Base-by-base conservation (phyloP, 2,888 invertebrate genomes). In the Conchocele bisecta region DNA sequence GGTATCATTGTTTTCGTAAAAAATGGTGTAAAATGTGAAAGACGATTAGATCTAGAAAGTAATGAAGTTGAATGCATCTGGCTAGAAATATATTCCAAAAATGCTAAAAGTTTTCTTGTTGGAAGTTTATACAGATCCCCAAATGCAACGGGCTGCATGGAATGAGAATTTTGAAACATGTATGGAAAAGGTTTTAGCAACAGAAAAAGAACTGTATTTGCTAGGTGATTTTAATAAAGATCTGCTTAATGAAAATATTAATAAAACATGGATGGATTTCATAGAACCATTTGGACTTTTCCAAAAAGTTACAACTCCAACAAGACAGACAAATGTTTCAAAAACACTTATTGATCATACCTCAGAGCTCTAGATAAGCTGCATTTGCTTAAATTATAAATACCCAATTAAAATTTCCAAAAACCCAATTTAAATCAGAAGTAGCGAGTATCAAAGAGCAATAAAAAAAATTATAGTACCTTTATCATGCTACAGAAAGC, bases 341-440 rank as follows among this genome's bases (percentile, higher is more conserved):
- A 22, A 53, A 22, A 33, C 53, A 33, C 53, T 53, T 33, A 53
- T 53, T 28, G 53, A 53, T 35, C 53, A 53, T 33, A n/a, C n/a
- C n/a, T n/a, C n/a, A n/a, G n/a, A n/a, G n/a, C n/a, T n/a, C n/a
- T n/a, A n/a, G n/a, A n/a, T n/a, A n/a, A n/a, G n/a, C n/a, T n/a
- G n/a, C n/a, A n/a, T n/a, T n/a, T n/a, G n/a, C n/a, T n/a, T n/a
- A n/a, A n/a, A n/a, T n/a, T n/a, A n/a, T n/a, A n/a, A n/a, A n/a
- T n/a, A n/a, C n/a, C n/a, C n/a, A n/a, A n/a, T n/a, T n/a, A n/a
- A n/a, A n/a, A n/a, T n/a, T n/a, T n/a, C n/a, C n/a, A n/a, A n/a
- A n/a, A n/a, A n/a, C n/a, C n/a, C n/a, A n/a, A n/a, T n/a, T n/a
- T n/a, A n/a, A n/a, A n/a, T n/a, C n/a, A n/a, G n/a, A n/a, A n/a